Evolutionary conservation across 2,888 invertebrate species (phyloP), one percentile per base, ranked within the genome.

Genomic region (Trichacis sp.): DNA sequence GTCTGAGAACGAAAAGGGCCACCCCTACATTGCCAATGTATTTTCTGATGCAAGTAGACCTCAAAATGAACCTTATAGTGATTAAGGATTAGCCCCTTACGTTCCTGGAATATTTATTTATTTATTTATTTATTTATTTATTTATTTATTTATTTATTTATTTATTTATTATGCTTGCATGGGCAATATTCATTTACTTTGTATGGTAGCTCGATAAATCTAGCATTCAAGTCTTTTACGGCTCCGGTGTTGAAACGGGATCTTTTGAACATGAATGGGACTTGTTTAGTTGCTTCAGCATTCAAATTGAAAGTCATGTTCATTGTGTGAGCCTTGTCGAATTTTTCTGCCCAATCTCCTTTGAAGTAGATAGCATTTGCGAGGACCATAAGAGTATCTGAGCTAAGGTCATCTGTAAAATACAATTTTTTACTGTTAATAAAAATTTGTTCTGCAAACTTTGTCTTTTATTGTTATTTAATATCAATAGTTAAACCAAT

Each of bases 361-460:
- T 95, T 95, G 85, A 96, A 96, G 81, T 95, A 94, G 12, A 96
- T 88, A 0, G 94, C 95, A 80, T 95, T 96, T 1, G 94, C 88
- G 6, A 96, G 87, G 1, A 95, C 90, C 55, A 94, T 83, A 47
- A 90, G 87, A 0, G 93, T 93, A 0, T 84, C 76, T 0, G 52
- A 48, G 76, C 85, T 75, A 0, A 94, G 78, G 73, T 87, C 86
- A 68, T 87, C 89, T 85, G 65, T 42, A 59, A 73, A 51, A 17
- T 17, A 50, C 9, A 38, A 11, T 19, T 1, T 14, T 19, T 5
- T 2, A 3, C 17, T 1, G 15, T 18, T 15, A 19, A 18, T 43
- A n/a, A 14, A 29, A 29, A 29, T 29, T 29, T 6, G 9, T 6
- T 8, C 3, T 24, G 8, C 24, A 8, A 24, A 5, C 8, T 24